Evolutionary conservation across 2,797 vertebrate genomes (phyloP).

Genomic region (Potorous gilbertii): DNA sequence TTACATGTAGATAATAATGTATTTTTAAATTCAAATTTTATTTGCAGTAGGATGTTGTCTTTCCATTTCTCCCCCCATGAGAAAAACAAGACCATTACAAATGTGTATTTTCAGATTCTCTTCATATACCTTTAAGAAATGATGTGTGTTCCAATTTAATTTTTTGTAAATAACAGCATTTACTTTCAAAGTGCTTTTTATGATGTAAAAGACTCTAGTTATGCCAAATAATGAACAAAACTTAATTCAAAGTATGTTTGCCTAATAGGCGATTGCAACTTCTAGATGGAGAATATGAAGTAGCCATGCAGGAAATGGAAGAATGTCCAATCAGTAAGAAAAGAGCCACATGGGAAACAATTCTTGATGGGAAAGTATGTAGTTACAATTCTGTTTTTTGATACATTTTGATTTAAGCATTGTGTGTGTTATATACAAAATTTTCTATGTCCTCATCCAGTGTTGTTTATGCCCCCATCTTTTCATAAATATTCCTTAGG

Average conservation of each 20-base stretch:
- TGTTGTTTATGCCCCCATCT: not conserved
- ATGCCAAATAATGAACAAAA: not conserved
- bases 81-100: not conserved
- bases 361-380: conserved; percentile 96
- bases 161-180: not conserved
- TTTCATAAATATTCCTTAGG: not conserved
- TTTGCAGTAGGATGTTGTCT: not conserved
- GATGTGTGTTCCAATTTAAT: not conserved
- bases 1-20: not conserved
- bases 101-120: not conserved
- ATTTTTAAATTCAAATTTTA: not conserved
- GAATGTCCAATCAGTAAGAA: conserved; percentile 98
- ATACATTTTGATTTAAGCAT: conserved; percentile 28
- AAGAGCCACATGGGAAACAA: conserved; percentile 99
- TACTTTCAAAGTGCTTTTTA: not conserved
- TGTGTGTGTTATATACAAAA: not conserved
- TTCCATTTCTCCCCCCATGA: not conserved
- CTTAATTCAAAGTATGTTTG: conserved; percentile 77
- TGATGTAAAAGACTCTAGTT: not conserved
- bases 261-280: conserved; percentile 93
- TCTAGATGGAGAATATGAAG: conserved; percentile 98
- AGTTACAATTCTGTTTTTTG: conserved; percentile 44
- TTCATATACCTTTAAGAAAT: not conserved
- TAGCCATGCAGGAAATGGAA: conserved; percentile 99
- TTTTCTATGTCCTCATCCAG: not conserved